phyloP scores from a whole-genome alignment of 2,888 invertebrate species.

The Pterostichus niger region DNA sequence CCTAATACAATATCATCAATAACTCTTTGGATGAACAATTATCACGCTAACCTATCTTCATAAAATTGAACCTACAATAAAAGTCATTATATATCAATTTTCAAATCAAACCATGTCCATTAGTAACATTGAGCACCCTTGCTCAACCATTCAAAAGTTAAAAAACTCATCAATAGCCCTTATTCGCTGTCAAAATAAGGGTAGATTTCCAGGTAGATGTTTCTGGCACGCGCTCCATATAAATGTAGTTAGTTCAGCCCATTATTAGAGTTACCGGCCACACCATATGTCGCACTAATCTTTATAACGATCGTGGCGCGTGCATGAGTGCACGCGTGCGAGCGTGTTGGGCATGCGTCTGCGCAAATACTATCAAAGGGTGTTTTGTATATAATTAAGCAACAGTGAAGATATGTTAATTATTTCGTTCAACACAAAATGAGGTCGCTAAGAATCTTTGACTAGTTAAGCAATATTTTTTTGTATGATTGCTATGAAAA shows the following conservation, averaged over 20 bases:
- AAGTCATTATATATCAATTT: constrained; percentile 70
- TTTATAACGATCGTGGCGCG: constrained; percentile 69
- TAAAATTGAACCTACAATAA: constrained; percentile 64
- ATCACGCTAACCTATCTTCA: constrained; percentile 30
- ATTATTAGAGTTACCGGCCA: constrained; percentile 68
- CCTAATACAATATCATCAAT: constrained; percentile 22
- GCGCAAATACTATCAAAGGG: neutral
- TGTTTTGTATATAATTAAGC: constrained; percentile 31
- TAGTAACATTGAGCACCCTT: constrained; percentile 46
- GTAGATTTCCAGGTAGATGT: neutral
- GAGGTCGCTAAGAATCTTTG: too few species aligned
- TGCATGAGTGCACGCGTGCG: constrained; percentile 55
- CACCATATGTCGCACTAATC: constrained; percentile 70
- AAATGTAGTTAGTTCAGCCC: constrained; percentile 30
- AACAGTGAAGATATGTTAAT: constrained; percentile 35
- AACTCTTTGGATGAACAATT: constrained; percentile 33
- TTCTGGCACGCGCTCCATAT: constrained; percentile 21
- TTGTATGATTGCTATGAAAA: too few species aligned
- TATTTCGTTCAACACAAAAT: neutral
- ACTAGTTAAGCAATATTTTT: too few species aligned
- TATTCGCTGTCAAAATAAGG: constrained; percentile 14
- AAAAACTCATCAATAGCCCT: constrained; percentile 3
- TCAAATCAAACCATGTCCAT: constrained; percentile 69
- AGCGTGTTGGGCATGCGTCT: neutral
- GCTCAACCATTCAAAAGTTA: constrained; percentile 21